These are phyloP conservation scores for Cololabis saira DNA, from an alignment of 2,113 vertebrate genomes.

Conservation along the genomic window DNA sequence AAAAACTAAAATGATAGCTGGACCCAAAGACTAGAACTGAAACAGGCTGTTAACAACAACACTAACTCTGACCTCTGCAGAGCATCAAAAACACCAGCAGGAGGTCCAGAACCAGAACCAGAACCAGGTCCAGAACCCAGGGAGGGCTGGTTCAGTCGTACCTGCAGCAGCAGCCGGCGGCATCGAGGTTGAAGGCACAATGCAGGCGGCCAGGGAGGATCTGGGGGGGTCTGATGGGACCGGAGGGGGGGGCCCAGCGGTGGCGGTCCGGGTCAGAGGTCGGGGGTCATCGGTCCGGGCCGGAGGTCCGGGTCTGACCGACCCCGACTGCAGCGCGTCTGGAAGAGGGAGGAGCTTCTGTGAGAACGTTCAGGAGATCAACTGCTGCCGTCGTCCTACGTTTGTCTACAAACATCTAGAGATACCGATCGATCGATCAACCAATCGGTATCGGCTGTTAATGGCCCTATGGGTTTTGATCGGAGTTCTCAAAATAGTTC, in stretches of 20 bases:
- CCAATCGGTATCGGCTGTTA: too few relatives aligned
- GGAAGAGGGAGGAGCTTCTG: background rate
- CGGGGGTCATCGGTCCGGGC: too few relatives aligned
- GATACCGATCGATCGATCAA: too few relatives aligned
- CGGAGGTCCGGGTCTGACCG: too few relatives aligned
- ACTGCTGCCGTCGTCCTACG: background rate
- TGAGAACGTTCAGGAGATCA: background rate
- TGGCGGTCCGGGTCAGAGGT: conserved; percentile 45
- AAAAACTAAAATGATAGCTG: too few relatives aligned
- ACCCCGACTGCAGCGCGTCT: background rate
- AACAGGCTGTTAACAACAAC: too few relatives aligned
- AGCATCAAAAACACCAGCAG: too few relatives aligned
- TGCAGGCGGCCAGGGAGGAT: background rate
- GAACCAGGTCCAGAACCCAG: background rate
- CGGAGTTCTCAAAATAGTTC: too few relatives aligned
- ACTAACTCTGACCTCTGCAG: too few relatives aligned
- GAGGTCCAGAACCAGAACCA: background rate
- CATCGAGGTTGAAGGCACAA: background rate
- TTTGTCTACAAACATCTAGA: too few relatives aligned
- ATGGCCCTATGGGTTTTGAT: too few relatives aligned
- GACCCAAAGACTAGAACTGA: too few relatives aligned
- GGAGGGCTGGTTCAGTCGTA: background rate
- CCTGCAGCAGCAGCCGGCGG: background rate
- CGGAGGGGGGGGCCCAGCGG: background rate
- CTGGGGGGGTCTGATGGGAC: conserved; percentile 21